phyloP scores from a whole-genome alignment of 1,140 invertebrate species.

The Drosophila malerkotliana region DNA sequence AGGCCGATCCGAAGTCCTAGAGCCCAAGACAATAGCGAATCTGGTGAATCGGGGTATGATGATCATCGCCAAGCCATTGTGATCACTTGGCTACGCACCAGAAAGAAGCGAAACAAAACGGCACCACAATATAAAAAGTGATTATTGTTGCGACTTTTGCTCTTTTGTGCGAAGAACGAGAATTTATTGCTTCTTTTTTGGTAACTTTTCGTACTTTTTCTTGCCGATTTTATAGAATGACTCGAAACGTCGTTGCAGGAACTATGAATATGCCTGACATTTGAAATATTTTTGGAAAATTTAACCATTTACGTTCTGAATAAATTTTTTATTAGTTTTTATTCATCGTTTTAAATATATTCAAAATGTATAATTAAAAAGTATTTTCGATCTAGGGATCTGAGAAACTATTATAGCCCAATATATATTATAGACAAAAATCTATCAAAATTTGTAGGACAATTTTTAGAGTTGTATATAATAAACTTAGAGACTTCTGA shows the following conservation, averaged over 20 bases:
- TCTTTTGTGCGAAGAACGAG: constrained; percentile 36
- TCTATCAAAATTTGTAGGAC: too few relatives aligned
- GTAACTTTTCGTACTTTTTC: constrained; percentile 22
- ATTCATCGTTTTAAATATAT: too few relatives aligned
- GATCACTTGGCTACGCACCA: constrained; percentile 48
- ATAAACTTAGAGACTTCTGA: too few relatives aligned
- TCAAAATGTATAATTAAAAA: too few relatives aligned
- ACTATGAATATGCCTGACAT: too few relatives aligned
- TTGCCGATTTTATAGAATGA: background rate
- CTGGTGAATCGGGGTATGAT: constrained; percentile 39
- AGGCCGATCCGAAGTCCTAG: background rate
- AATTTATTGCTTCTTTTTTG: constrained; percentile 64
- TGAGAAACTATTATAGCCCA: too few relatives aligned
- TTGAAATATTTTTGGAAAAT: constrained; percentile 1
- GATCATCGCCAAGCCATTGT: constrained; percentile 41
- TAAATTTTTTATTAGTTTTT: too few relatives aligned
- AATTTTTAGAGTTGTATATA: too few relatives aligned
- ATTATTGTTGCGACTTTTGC: constrained; percentile 60
- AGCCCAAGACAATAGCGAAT: constrained; percentile 31
- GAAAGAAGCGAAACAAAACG: constrained; percentile 27
- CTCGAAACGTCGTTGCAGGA: constrained; percentile 8
- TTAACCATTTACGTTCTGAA: background rate
- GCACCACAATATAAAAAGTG: constrained; percentile 42
- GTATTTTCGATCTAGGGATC: too few relatives aligned
- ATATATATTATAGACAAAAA: too few relatives aligned